Percentiles rank a stretch among this genome's conserved stretches.
Evolutionary conservation across 2,797 vertebrate genomes (phyloP).

Genomic region (Loris lydekkerianus): DNA sequence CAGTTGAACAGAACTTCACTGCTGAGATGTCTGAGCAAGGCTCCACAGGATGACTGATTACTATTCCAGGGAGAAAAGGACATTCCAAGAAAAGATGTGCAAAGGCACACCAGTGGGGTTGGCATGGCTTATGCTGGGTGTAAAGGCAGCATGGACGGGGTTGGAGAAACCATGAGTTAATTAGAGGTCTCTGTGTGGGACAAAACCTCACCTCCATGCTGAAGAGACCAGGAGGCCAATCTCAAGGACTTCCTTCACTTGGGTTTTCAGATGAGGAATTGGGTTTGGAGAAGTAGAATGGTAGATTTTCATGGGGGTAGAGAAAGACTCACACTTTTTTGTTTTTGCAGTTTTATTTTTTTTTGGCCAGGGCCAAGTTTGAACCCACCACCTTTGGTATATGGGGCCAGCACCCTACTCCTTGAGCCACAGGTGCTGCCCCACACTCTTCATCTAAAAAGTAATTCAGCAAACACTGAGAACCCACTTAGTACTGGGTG

Average conservation of each 20-base stretch:
- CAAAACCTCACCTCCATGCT: not conserved
- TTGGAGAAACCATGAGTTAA: not conserved
- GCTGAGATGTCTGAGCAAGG: not conserved
- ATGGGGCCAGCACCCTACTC: too few species aligned
- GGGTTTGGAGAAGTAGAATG: not conserved
- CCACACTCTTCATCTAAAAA: not conserved
- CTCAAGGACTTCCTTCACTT: not conserved
- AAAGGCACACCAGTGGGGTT: not conserved
- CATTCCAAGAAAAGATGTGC: not conserved
- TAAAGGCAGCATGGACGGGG: rapidly evolving
- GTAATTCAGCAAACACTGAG: not conserved
- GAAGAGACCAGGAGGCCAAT: rapidly evolving
- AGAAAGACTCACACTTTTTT: not conserved
- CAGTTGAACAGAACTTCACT: not conserved
- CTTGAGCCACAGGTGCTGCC: too few species aligned
- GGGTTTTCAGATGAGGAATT: not conserved
- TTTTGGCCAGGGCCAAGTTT: too few species aligned
- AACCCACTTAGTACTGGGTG: not conserved
- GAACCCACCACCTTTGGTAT: too few species aligned
- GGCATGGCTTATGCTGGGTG: rapidly evolving
- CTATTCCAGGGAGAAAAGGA: not conserved
- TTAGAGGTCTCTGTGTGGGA: not conserved
- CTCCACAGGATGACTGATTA: not conserved
- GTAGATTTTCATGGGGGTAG: not conserved
- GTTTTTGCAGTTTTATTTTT: too few species aligned